A percentile compares a stretch with the other conserved stretches of the same genome.
Conservation (phyloP, 2,113 vertebrate species). For the Poicephalus gulielmi region DNA sequence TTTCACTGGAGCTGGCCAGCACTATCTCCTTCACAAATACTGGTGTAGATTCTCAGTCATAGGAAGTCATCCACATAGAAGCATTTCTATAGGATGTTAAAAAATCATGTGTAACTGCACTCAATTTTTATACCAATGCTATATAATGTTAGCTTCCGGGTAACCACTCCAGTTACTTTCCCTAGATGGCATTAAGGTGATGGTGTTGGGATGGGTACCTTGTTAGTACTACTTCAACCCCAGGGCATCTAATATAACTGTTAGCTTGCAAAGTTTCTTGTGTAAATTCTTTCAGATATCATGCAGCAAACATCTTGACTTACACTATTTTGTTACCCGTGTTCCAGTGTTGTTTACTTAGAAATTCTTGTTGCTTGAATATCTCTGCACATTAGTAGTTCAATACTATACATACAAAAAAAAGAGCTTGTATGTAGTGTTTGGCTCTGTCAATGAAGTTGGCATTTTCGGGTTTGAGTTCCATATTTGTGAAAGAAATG, state of each 20-base stretch:
- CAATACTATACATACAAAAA: fast-evolving
- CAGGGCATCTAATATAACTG: not conserved
- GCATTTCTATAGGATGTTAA: not conserved
- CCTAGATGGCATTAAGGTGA: not conserved
- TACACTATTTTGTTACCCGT: not conserved
- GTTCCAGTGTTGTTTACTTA: not conserved
- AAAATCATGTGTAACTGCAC: not conserved
- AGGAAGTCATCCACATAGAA: not conserved
- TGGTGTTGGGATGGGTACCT: not conserved
- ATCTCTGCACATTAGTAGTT: not conserved
- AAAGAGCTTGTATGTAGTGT: not conserved
- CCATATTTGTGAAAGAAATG: not conserved
- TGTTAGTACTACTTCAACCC: not conserved
- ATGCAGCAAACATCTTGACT: not conserved
- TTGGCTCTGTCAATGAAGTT: not conserved
- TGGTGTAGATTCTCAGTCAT: not conserved
- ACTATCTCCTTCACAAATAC: not conserved
- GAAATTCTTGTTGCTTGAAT: not conserved
- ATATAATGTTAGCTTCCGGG: not conserved
- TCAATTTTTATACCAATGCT: not conserved
- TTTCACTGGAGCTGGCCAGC: not conserved
- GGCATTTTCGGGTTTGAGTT: not conserved
- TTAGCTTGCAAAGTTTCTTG: not conserved
- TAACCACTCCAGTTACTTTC: not conserved
- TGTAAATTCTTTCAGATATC: not conserved